These are phyloP conservation scores for Lithophane socia DNA, from an alignment of 2,888 invertebrate genomes.

Conservation along the genomic window DNA sequence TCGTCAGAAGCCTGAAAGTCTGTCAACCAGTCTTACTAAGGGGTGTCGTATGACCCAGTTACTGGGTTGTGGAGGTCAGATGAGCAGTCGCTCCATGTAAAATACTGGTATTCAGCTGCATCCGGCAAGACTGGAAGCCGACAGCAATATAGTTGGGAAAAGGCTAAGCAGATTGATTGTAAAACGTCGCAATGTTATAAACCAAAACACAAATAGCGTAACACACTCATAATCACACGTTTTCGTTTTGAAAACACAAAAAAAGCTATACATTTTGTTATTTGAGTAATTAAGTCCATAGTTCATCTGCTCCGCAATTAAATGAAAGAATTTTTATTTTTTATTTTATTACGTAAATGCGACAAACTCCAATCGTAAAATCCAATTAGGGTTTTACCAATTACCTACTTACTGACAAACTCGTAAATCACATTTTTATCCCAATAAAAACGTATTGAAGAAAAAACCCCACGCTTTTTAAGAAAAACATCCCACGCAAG, in stretches of 20 bases:
- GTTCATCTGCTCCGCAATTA: not conserved
- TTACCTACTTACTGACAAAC: not conserved
- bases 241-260: not conserved
- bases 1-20: no score
- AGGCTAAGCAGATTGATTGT: no score
- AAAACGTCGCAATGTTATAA: not conserved
- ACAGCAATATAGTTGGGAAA: no score
- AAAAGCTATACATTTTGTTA: no score
- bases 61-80: no score
- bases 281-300: not conserved
- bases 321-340: not conserved
- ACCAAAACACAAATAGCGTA: not conserved
- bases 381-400: not conserved
- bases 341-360: no score
- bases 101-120: no score
- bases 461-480: not conserved
- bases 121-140: no score
- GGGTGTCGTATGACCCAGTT: no score
- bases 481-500: constrained; percentile 13
- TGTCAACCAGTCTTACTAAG: no score
- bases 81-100: no score
- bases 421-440: not conserved
- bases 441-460: not conserved
- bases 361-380: no score
- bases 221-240: not conserved